These are phyloP conservation scores for Helicoverpa assulta DNA, from an alignment of 2,888 invertebrate genomes.

Conservation along the genomic window DNA sequence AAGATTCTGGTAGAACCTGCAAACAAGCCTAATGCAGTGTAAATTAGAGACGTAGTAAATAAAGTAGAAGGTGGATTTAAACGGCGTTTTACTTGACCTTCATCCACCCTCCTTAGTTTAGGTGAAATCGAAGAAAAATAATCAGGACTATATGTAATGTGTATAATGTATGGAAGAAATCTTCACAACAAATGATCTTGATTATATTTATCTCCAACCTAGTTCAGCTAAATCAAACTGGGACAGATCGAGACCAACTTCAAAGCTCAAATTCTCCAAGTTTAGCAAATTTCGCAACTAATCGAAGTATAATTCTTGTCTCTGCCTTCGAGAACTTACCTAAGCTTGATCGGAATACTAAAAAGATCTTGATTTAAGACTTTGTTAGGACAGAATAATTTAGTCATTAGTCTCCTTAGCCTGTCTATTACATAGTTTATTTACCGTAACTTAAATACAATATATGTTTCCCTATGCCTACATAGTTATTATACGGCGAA, in stretches of 20 bases:
- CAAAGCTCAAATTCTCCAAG: conserved; percentile 22
- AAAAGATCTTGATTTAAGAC: conserved; percentile 4
- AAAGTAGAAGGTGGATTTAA: conserved; percentile 24
- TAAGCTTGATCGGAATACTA: conserved; percentile 33
- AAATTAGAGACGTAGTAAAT: conserved; percentile 48
- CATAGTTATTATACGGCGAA: no score
- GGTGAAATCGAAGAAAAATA: neutral
- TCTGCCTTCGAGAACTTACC: conserved; percentile 20
- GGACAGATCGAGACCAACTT: conserved; percentile 29
- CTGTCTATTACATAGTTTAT: neutral
- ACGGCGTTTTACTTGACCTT: conserved; percentile 27
- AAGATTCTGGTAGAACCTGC: conserved; percentile 47
- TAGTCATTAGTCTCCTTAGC: neutral
- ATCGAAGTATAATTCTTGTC: conserved; percentile 18
- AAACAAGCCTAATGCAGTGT: conserved; percentile 63
- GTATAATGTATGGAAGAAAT: neutral
- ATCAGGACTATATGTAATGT: no score
- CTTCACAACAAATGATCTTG: neutral
- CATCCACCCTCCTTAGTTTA: neutral
- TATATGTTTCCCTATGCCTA: no score
- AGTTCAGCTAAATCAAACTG: conserved; percentile 7
- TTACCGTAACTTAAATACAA: neutral
- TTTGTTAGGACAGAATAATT: conserved; percentile 4
- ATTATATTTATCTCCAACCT: neutral
- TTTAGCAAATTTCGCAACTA: conserved; percentile 15